These are phyloP conservation scores for Ypsolopha scabrella DNA, from an alignment of 2,888 invertebrate genomes.

Conservation along the genomic window DNA sequence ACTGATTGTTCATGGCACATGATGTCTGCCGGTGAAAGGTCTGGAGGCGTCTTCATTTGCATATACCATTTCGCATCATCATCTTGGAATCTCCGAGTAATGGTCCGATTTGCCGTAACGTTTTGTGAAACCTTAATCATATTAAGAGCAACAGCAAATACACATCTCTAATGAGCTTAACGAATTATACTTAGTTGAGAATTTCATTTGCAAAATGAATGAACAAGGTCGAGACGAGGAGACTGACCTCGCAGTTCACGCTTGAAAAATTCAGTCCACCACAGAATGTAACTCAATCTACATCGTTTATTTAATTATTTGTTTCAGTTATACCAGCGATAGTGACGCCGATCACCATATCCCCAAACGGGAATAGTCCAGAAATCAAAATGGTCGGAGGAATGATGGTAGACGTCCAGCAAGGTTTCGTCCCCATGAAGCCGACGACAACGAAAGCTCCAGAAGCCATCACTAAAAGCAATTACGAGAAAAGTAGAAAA, in stretches of 20 bases:
- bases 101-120: no score
- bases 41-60: no score
- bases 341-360: slow-evolving; percentile 51
- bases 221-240: slow-evolving; percentile 34
- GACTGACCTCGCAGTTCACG: slow-evolving; percentile 19
- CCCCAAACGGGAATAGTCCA: slow-evolving; percentile 64
- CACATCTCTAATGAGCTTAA: no score
- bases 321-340: slow-evolving; percentile 52
- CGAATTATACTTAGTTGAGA: no score
- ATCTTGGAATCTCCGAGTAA: no score
- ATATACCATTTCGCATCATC: no score
- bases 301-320: slow-evolving; percentile 18
- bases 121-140: no score
- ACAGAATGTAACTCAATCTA: slow-evolving; percentile 1
- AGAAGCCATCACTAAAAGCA: slow-evolving; percentile 19
- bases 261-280: not conserved
- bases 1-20: no score
- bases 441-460: slow-evolving; percentile 11
- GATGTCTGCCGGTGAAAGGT: no score
- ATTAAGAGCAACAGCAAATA: no score
- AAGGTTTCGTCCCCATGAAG: slow-evolving; percentile 36
- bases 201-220: not conserved
- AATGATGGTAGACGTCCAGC: slow-evolving; percentile 41
- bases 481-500: slow-evolving; percentile 24
- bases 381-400: slow-evolving; percentile 53